Base-by-base conservation (phyloP, 2,888 invertebrate species). In the Drosophila recens region DNA sequence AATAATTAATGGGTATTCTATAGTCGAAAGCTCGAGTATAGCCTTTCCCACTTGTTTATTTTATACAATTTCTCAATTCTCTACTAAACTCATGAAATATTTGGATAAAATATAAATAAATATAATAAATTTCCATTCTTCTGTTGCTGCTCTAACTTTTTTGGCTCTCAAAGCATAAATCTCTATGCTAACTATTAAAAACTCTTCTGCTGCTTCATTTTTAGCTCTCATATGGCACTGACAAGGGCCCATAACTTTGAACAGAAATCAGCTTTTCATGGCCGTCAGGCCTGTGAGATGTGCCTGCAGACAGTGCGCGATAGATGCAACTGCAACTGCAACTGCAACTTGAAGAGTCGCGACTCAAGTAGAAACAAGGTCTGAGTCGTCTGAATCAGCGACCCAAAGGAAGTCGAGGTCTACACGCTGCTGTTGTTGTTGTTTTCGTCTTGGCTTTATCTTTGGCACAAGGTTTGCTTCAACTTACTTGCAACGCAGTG, bases 391-490 rank as follows among this genome's bases (percentile, higher is more conserved):
- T 46, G 57, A 64, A 68, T 23, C 59, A 48, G 71, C 89, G 86
- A 87, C 75, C 90, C 90, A 86, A 87, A 87, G 90, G 86, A 87
- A 87, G 86, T 90, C 90, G 86, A 90, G 86, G 86, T 89, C 90
- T 89, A 74, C 27, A 52, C 49, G 57, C 63, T 53, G 58, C 56
- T 36, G 42, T 51, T 51, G 42, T 3, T 48, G 15, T 27, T 46
- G 46, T 42, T 59, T 56, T 45, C 48, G 53, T n/a, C 51, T 51
- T 36, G 65, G 51, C 62, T 66, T 40, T 66, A 61, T 67, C 68
- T 77, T 66, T 80, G 87, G 76, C 82, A 87, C 85, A 86, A 90
- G 84, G 84, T 84, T 84, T 68, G 68, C 67, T 42, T 34, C n/a
- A 49, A 43, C 58, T 40, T 30, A 36, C 58, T 40, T 51, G 46